Conservation (phyloP, 2,113 vertebrate genomes). For the Percina caprodes region DNA sequence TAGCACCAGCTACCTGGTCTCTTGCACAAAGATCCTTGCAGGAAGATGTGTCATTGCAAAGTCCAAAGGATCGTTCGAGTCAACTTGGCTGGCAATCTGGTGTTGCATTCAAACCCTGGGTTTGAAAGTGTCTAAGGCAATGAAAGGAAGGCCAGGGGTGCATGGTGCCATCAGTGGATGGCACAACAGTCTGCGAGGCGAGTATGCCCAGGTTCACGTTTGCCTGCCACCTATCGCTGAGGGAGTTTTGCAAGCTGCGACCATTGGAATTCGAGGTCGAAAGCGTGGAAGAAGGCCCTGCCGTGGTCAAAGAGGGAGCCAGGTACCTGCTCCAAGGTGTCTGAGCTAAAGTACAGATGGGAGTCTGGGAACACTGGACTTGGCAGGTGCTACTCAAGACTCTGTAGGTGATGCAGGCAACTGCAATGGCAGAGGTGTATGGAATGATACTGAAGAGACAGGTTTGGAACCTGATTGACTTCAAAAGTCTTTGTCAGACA, state of each 20-base stretch:
- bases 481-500: not conserved
- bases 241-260: not conserved
- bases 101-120: not conserved
- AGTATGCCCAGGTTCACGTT: not conserved
- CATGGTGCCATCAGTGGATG: not conserved
- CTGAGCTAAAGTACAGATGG: not conserved
- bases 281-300: not conserved
- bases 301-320: not conserved
- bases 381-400: no score
- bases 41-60: not conserved
- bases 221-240: not conserved
- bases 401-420: no score
- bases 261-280: not conserved
- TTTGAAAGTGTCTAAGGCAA: not conserved
- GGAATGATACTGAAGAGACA: no score
- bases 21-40: not conserved
- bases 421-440: not conserved
- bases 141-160: not conserved
- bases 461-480: no score
- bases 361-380: not conserved
- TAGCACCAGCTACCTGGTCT: not conserved
- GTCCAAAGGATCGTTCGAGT: not conserved
- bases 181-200: rapidly evolving
- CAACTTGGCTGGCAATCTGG: not conserved
- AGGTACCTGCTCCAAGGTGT: not conserved